Evolutionary conservation across 2,113 vertebrate species (phyloP).

Genomic region (Capricornis sumatraensis): DNA sequence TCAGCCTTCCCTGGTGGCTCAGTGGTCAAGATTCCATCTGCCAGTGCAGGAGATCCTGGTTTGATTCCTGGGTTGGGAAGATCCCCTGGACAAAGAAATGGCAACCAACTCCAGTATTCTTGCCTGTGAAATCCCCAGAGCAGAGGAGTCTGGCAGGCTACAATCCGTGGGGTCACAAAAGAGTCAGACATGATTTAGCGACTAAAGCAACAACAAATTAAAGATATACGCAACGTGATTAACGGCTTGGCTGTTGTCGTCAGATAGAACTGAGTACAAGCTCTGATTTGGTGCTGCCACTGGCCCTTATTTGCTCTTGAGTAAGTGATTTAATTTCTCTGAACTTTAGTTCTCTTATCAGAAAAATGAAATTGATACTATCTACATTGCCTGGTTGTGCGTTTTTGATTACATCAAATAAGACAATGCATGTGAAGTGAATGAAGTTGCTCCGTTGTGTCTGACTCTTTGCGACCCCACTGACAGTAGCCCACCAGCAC

Average conservation of each 20-base stretch:
- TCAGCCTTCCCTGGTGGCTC: background rate
- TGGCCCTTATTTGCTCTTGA: background rate
- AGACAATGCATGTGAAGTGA: background rate
- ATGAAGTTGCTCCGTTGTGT: no score
- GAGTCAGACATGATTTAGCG: background rate
- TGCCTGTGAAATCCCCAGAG: background rate
- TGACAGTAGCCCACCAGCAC: no score
- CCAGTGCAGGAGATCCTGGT: background rate
- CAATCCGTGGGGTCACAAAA: background rate
- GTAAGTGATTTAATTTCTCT: background rate
- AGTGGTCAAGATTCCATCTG: background rate
- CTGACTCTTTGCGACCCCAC: no score
- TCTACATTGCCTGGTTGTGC: background rate
- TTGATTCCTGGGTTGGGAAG: background rate
- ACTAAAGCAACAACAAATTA: background rate
- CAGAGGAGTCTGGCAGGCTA: background rate
- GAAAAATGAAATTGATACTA: background rate
- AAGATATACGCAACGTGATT: background rate
- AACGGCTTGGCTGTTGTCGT: background rate
- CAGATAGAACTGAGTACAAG: background rate
- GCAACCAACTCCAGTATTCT: background rate
- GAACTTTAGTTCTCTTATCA: background rate
- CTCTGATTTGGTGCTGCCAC: background rate
- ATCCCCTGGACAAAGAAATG: background rate
- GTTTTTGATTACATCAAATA: background rate